Conservation (phyloP, 2,797 vertebrate genomes). For the Gobio occitaniae region DNA sequence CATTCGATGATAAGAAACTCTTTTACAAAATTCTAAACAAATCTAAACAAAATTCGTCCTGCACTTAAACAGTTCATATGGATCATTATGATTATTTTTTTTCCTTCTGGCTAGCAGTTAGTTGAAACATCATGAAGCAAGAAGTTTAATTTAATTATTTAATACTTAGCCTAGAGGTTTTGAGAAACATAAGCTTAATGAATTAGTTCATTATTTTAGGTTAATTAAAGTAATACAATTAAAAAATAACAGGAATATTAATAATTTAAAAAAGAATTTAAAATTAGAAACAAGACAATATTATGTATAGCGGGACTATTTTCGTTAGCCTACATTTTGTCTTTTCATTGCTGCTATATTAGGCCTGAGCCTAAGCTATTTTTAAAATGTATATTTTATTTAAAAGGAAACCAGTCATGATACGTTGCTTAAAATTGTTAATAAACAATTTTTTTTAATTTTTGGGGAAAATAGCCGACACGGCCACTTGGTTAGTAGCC, state of each 20-base stretch:
- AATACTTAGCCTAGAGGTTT: neutral
- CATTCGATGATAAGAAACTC: conserved; percentile 28
- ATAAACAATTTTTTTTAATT: neutral
- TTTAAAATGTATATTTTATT: neutral
- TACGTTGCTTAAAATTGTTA: neutral
- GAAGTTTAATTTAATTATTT: neutral
- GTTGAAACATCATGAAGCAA: neutral
- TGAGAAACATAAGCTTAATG: neutral
- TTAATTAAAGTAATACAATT: neutral
- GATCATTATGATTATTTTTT: conserved; percentile 16
- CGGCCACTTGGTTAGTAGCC: neutral
- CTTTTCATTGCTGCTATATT: neutral
- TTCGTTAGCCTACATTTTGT: neutral
- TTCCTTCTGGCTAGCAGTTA: neutral
- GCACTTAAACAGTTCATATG: neutral
- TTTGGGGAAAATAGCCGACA: neutral
- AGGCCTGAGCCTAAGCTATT: neutral
- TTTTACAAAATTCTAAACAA: no score
- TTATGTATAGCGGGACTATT: neutral
- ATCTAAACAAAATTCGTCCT: conserved; percentile 49
- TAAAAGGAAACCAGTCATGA: neutral
- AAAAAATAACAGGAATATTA: neutral
- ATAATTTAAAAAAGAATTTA: neutral
- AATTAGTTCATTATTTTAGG: neutral
- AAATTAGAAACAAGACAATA: neutral